These are phyloP conservation scores for Epinotia demarniana DNA, from an alignment of 2,888 invertebrate species.

Conservation along the genomic window DNA sequence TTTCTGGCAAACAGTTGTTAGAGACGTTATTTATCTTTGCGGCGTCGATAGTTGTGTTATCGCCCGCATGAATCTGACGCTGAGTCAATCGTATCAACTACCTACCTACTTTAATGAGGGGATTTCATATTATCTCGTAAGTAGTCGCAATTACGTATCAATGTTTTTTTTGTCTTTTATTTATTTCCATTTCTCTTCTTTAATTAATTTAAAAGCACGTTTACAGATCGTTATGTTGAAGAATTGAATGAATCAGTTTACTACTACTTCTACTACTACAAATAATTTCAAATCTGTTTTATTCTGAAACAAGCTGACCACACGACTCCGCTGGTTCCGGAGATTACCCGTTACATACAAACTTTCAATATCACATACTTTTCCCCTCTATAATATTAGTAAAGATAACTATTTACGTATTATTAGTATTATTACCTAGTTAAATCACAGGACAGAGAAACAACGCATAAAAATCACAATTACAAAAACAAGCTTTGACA, in stretches of 20 bases:
- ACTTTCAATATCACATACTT: too few relatives aligned
- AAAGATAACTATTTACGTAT: not conserved
- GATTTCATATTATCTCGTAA: not conserved
- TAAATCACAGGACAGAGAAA: not conserved
- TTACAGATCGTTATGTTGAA: too few relatives aligned
- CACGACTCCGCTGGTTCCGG: too few relatives aligned
- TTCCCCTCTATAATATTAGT: not conserved
- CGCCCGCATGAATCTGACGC: not conserved
- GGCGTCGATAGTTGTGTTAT: not conserved
- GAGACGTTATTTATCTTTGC: not conserved
- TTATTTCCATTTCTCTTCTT: too few relatives aligned
- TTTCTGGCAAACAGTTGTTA: not conserved
- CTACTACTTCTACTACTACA: too few relatives aligned
- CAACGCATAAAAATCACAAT: not conserved
- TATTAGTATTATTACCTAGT: not conserved
- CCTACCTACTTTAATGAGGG: not conserved
- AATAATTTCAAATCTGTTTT: too few relatives aligned
- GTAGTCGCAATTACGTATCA: too few relatives aligned
- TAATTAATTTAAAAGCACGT: too few relatives aligned
- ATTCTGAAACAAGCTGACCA: too few relatives aligned
- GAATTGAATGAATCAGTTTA: too few relatives aligned
- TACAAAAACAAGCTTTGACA: slow-evolving; percentile 18
- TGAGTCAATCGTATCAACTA: not conserved
- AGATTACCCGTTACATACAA: too few relatives aligned
- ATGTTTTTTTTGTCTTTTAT: too few relatives aligned